Base-by-base conservation (phyloP, 2,888 invertebrate genomes). In the Danaus chrysippus region DNA sequence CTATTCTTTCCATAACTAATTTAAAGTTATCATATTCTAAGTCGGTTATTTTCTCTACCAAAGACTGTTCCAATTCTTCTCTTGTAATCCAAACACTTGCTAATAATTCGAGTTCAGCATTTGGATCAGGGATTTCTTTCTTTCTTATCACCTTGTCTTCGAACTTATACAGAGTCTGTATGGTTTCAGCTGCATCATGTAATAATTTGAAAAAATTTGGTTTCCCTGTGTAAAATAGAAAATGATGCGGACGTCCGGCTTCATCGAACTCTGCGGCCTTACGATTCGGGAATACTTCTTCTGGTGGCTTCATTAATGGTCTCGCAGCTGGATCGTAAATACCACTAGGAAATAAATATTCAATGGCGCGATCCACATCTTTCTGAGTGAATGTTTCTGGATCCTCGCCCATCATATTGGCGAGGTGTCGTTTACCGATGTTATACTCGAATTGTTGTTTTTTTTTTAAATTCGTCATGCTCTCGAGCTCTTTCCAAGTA, bases 361-460 rank as follows among this genome's bases (percentile, higher is more conserved):
- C 93, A 72, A 99, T 97, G 2, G 98, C 96, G 78, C 93, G 93
- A 87, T 98, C 94, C 42, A 99, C 93, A 80, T 98, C 96, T 60
- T 94, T 92, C 79, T 98, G 96, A 0, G 96, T 95, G 79, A 99
- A 97, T 0, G 93, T 94, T 75, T 97, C 96, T 0, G 96, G 95
- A 91, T 99, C 96, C 83, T 95, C 94, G 0, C 99, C 99, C 99
- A 99, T 99, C 94, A 99, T 99, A 82, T 98, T 99, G 0, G 99
- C 99, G 68, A 99, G 92, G 91, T 99, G 98, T 42, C 98, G 92
- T 82, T 96, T 97, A 13, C 99, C 99, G 75, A 98, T 94, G 81
- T 96, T 94, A 83, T 94, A 99, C 75, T 98, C 96, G 11, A 93
- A 83, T 57, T 92, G 91, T 83, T 97, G 94, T 67, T 93, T 92